Evolutionary conservation across 2,113 vertebrate species (phyloP), one percentile per base, ranked within the genome.

Genomic region (Rhegmatorhina hoffmannsi): DNA sequence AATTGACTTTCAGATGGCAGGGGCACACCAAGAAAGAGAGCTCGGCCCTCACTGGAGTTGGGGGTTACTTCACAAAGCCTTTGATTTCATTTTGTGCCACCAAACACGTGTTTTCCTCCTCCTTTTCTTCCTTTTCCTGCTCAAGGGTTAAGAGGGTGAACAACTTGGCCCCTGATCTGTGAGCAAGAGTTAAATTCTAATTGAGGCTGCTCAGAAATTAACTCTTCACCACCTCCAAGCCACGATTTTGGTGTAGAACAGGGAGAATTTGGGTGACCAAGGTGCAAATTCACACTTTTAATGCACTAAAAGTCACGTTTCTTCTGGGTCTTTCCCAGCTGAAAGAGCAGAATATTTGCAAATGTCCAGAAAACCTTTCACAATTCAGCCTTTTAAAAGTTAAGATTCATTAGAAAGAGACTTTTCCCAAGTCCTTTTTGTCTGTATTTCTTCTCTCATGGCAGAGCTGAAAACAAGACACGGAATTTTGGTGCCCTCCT

Each of bases 401-500:
- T 84, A 10, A 34, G 23, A 53, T 7, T 15, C 23, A 2, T 28
- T 21, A 11, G 17, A 67, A 76, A 28, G 29, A 73, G 59, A 34
- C 7, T 3, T 12, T 16, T 25, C 43, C 26, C 11, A 63, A 94
- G 29, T 3, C 1, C 47, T 43, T 3, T 2, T 2, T 9, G 33
- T 25, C 17, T 21, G 5, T 31, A 10, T n/a, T 6, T 34, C 20
- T 46, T 34, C 33, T 47, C 8, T 7, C 6, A 40, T 21, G 46
- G 29, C 5, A 0, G 5, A 33, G 9, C 10, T 12, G 34, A 28
- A n/a, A 10, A 47, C 33, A 18, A 92, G 18, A 40, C 50, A 17
- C 1, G 86, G 46, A 18, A 84, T 94, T 86, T 50, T 56, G 50
- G 76, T 87, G 94, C 95, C 94, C 94, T 88, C 95, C 68, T 55